Evolutionary conservation across 2,113 vertebrate genomes (phyloP).

Genomic region (Columba janthina): DNA sequence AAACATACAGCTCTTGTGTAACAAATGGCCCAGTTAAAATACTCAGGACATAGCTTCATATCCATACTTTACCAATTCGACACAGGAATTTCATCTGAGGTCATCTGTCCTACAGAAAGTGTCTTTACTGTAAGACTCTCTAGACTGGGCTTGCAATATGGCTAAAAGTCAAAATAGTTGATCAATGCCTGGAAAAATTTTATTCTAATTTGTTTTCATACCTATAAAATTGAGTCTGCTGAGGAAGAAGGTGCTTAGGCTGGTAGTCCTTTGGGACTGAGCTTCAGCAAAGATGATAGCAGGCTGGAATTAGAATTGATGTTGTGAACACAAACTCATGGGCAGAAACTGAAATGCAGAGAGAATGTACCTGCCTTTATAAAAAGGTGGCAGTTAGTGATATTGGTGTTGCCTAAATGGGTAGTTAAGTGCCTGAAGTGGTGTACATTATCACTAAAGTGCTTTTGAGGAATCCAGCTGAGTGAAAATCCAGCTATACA

Average conservation of each 20-base stretch:
- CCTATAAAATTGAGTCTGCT: not conserved
- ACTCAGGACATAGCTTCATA: not conserved
- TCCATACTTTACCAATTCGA: not conserved
- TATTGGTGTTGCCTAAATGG: not conserved
- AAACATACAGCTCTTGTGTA: not conserved
- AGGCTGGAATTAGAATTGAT: not conserved
- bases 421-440: conserved; percentile 37
- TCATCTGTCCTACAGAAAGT: not conserved
- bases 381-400: not conserved
- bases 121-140: not conserved
- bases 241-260: not conserved
- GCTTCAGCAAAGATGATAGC: not conserved
- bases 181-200: not conserved
- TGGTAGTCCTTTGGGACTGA: not conserved
- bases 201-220: not conserved
- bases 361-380: not conserved
- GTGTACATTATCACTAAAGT: conserved; percentile 27
- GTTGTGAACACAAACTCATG: not conserved
- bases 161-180: not conserved
- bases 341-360: not conserved
- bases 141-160: not conserved
- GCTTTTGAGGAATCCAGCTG: not conserved
- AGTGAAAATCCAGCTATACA: conserved; percentile 2
- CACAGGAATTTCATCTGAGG: not conserved
- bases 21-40: not conserved